Evolutionary conservation across 2,113 vertebrate species (phyloP).

Genomic region (Zosterops hypoxanthus): DNA sequence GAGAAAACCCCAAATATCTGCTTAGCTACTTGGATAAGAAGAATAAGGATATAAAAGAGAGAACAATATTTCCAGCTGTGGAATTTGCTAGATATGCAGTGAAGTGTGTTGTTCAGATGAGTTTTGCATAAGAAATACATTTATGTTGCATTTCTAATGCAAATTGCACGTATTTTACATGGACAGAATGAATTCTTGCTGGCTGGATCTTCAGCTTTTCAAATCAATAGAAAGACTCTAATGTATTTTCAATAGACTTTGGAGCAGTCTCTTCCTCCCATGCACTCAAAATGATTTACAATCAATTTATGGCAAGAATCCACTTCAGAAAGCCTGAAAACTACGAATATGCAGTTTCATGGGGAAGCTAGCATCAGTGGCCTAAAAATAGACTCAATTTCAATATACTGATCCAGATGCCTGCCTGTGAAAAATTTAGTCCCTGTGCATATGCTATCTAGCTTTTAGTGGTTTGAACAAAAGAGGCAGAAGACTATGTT

Average conservation of each 20-base stretch:
- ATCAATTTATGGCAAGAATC: conserved; percentile 63
- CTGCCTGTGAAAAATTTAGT: conserved; percentile 46
- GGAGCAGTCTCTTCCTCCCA: conserved; percentile 33
- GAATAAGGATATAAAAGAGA: conserved; percentile 10
- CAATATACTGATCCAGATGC: conserved; percentile 54
- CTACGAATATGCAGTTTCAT: conserved; percentile 55
- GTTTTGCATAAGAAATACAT: conserved; percentile 60
- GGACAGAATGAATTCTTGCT: conserved; percentile 51
- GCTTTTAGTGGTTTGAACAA: conserved; percentile 57
- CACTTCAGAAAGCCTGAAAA: conserved; percentile 59
- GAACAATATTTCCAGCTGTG: conserved; percentile 50
- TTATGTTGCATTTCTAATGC: conserved; percentile 63
- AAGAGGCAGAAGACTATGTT: conserved; percentile 56
- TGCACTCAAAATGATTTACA: conserved; percentile 55
- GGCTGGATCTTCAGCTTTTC: conserved; percentile 54
- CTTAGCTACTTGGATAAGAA: conserved; percentile 23
- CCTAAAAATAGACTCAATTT: conserved; percentile 67
- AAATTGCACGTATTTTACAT: conserved; percentile 40
- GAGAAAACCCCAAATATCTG: conserved; percentile 47
- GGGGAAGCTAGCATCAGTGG: conserved; percentile 32
- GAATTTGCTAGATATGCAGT: conserved; percentile 29
- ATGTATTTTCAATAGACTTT: conserved; percentile 63
- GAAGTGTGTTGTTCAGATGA: conserved; percentile 49
- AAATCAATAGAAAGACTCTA: conserved; percentile 59
- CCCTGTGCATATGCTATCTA: conserved; percentile 27